These are phyloP conservation scores for Pantherophis vulpinus DNA, from an alignment of 2,797 vertebrate genomes.

Conservation along the genomic window DNA sequence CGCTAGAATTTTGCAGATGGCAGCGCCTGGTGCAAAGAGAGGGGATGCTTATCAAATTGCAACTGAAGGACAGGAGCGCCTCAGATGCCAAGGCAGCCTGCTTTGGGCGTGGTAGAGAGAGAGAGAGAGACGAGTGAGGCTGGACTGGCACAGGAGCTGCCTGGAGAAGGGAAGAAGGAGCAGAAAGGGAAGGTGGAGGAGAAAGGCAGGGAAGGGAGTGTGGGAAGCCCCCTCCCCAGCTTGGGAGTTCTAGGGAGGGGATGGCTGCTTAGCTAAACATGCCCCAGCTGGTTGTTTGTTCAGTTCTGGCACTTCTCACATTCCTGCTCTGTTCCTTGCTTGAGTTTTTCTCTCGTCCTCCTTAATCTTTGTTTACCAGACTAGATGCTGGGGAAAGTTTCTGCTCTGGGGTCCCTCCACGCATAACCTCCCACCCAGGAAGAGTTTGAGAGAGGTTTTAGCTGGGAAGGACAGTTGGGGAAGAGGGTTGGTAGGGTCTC, in stretches of 20 bases:
- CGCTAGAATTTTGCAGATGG: not conserved
- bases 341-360: not conserved
- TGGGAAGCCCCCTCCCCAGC: not conserved
- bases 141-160: not conserved
- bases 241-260: not conserved
- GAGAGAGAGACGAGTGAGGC: not conserved
- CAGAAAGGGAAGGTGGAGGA: not conserved
- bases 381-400: not conserved
- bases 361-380: not conserved
- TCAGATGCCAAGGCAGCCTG: not conserved
- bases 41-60: not conserved
- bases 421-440: not conserved
- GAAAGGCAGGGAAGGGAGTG: not conserved
- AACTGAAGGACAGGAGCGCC: too few species aligned
- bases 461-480: not conserved
- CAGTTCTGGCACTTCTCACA: not conserved
- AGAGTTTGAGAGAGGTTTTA: not conserved
- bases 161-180: not conserved
- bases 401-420: too few species aligned
- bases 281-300: conserved; percentile 23
- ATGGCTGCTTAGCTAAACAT: not conserved
- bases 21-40: not conserved
- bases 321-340: not conserved
- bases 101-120: not conserved
- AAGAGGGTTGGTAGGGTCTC: not conserved